A percentile compares a stretch with the other conserved stretches of the same genome.
These are phyloP conservation scores for Watsonalla binaria DNA, from an alignment of 2,888 invertebrate species.

Conservation along the genomic window DNA sequence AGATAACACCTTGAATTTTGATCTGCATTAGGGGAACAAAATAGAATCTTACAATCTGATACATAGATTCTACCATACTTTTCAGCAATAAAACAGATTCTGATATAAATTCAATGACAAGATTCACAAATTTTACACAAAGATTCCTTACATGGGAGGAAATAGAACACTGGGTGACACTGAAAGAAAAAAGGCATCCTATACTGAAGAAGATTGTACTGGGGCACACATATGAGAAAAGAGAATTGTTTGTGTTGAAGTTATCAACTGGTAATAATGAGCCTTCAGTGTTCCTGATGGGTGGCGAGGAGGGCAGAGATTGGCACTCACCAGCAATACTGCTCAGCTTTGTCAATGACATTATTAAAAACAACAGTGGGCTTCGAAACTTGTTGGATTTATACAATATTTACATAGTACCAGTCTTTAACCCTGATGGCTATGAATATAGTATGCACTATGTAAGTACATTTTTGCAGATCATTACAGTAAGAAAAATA, in stretches of 20 bases:
- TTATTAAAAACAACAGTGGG: conserved; percentile 27
- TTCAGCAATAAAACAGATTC: too few species aligned
- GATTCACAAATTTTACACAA: conserved; percentile 4
- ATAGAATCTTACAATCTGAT: too few species aligned
- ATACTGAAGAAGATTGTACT: conserved; percentile 38
- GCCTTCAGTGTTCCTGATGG: conserved; percentile 50
- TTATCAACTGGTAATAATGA: conserved; percentile 33
- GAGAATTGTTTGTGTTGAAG: conserved; percentile 49
- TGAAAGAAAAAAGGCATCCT: conserved; percentile 22
- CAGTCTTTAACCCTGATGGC: conserved; percentile 67
- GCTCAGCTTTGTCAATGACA: conserved; percentile 36
- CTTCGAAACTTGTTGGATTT: conserved; percentile 24
- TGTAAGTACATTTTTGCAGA: conserved; percentile 3
- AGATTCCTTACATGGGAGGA: conserved; percentile 33
- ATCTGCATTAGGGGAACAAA: too few species aligned
- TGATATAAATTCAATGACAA: too few species aligned
- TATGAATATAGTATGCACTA: conserved; percentile 54
- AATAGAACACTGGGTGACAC: conserved; percentile 35
- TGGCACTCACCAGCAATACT: conserved; percentile 55
- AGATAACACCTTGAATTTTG: too few species aligned
- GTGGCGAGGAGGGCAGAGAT: conserved; percentile 60
- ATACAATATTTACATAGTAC: conserved; percentile 58
- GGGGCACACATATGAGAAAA: conserved; percentile 45
- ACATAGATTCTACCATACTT: too few species aligned
- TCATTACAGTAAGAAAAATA: neutral